Base-by-base conservation (phyloP, 2,888 invertebrate genomes). In the Drosophila siamana region DNA sequence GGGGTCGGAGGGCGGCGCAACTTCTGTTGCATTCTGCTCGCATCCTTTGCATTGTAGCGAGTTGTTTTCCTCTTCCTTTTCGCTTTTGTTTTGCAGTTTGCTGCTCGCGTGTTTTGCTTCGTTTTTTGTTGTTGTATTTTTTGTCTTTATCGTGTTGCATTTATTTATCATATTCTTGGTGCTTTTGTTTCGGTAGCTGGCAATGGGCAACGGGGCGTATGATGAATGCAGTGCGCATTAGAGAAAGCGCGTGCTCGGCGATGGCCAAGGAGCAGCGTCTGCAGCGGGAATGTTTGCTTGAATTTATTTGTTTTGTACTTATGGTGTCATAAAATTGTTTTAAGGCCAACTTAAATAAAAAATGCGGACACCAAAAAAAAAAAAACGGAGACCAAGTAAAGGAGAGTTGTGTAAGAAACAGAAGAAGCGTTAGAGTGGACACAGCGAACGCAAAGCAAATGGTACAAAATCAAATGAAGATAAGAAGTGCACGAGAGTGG, bases 291-390 rank as follows among this genome's bases (percentile, higher is more conserved):
- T 22, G 43, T n/a, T 15, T n/a, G n/a, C n/a, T 28, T 16, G 69
- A 86, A 86, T 85, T 85, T 85, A 85, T 85, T 84, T 85, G 82
- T 82, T 86, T 83, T 80, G 78, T 85, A 77, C 86, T 85, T 86
- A 82, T 78, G 82, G 78, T 84, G 78, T 84, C 84, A 86, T 86
- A 86, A 85, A 85, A 85, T 84, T 84, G 78, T 85, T 85, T 84
- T 84, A 80, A 74, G 82, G 86, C 79, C 75, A 86, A 83, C 75
- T 83, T 79, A 74, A 74, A 80, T 71, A 80, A 79, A 79, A 83
- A 79, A 82, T 33, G 56, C 64, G 19, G 26, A 54, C 51, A 46
- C 30, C 11, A 36, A 19, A 47, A 24, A n/a, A n/a, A n/a, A n/a
- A n/a, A n/a, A n/a, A n/a, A n/a, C n/a, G n/a, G n/a, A n/a, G n/a